Evolutionary conservation across 2,113 vertebrate species (phyloP).

Genomic region (Phalacrocorax aristotelis): DNA sequence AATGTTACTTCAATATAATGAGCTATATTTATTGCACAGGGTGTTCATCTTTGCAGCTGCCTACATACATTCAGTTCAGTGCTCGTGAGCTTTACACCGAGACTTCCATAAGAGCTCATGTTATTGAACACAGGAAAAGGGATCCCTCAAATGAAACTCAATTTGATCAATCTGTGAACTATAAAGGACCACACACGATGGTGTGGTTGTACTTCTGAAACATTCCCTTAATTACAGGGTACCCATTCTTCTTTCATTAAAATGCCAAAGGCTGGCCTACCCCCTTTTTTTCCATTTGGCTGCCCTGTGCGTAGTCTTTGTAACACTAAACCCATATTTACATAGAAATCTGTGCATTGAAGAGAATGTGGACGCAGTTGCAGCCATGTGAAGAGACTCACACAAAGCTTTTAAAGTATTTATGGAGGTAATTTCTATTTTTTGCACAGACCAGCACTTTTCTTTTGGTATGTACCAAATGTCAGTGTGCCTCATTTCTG

Average conservation of each 20-base stretch:
- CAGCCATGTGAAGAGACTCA: background rate
- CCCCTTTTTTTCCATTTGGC: background rate
- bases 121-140: background rate
- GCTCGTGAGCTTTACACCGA: background rate
- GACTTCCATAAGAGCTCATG: background rate
- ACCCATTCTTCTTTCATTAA: background rate
- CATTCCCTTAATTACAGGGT: background rate
- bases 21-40: conserved; percentile 30
- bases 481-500: background rate
- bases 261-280: background rate
- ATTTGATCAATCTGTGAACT: background rate
- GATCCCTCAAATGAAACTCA: background rate
- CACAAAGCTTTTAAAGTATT: background rate
- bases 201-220: background rate
- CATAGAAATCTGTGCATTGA: background rate
- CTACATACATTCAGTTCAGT: background rate
- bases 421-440: background rate
- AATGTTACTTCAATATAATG: conserved; percentile 5
- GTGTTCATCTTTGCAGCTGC: conserved; percentile 17
- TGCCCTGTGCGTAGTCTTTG: background rate
- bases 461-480: background rate
- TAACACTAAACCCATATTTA: background rate
- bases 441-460: background rate
- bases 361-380: background rate
- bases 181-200: background rate